phyloP scores from a whole-genome alignment of 2,888 invertebrate species.

The Rhamphomyia laevipes region DNA sequence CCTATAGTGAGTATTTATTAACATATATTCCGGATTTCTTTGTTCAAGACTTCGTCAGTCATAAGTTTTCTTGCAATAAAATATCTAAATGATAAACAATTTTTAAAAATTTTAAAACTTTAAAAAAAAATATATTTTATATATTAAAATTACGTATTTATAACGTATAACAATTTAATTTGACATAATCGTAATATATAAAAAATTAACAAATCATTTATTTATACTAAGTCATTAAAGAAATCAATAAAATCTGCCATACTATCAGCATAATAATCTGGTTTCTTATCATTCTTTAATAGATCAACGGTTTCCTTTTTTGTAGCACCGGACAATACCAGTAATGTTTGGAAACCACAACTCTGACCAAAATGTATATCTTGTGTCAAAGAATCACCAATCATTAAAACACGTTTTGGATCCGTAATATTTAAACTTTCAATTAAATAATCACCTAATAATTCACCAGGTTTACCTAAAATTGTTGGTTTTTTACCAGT shows the following conservation, averaged over 20 bases:
- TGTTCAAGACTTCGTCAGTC: too few relatives aligned
- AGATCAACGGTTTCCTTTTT: slow-evolving; percentile 20
- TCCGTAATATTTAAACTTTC: slow-evolving; percentile 38
- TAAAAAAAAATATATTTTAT: too few relatives aligned
- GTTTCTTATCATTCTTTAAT: slow-evolving; percentile 18
- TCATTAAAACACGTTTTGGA: slow-evolving; percentile 59
- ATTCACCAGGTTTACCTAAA: slow-evolving; percentile 38
- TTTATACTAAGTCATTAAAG: slow-evolving; percentile 13
- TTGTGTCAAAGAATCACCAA: slow-evolving; percentile 77
- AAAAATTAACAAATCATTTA: too few relatives aligned
- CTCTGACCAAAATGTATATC: slow-evolving; percentile 63
- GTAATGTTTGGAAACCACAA: slow-evolving; percentile 58
- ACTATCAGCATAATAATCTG: slow-evolving; percentile 31
- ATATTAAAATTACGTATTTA: too few relatives aligned
- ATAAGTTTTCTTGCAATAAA: too few relatives aligned
- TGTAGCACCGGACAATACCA: slow-evolving; percentile 50
- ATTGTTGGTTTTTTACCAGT: slow-evolving; percentile 29
- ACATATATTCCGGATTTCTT: too few relatives aligned
- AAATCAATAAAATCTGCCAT: slow-evolving; percentile 26
- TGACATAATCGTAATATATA: too few relatives aligned
- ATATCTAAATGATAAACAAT: too few relatives aligned
- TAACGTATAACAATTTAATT: too few relatives aligned
- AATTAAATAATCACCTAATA: slow-evolving; percentile 31
- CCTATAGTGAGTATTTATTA: too few relatives aligned
- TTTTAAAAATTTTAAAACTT: too few relatives aligned